These are phyloP conservation scores for Otus sunia DNA, from an alignment of 2,113 vertebrate species.

Conservation along the genomic window DNA sequence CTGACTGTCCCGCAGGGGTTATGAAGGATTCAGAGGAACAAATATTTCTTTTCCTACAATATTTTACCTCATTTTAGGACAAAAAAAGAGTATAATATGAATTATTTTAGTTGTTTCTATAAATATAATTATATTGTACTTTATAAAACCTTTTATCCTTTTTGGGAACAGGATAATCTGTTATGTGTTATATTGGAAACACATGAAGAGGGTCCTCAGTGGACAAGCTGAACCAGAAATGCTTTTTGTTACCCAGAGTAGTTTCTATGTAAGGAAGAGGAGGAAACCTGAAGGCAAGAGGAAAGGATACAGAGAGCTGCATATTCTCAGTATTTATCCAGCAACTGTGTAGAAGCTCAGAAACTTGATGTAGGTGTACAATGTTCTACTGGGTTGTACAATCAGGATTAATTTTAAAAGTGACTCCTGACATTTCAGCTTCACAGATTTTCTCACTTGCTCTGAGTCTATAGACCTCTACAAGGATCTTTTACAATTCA, in stretches of 20 bases:
- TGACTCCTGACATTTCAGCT: not conserved
- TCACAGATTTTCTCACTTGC: not conserved
- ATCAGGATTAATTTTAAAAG: not conserved
- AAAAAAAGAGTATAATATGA: not conserved
- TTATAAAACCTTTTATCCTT: slow-evolving; percentile 60
- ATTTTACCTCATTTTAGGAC: slow-evolving; percentile 11
- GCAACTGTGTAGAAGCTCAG: not conserved
- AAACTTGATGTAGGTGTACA: not conserved
- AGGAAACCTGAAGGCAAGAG: not conserved
- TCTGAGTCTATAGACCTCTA: not conserved
- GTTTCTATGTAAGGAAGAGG: not conserved
- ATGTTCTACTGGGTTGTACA: not conserved
- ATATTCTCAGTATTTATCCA: not conserved
- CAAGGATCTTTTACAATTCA: not conserved
- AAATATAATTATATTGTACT: slow-evolving; percentile 54
- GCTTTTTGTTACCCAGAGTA: not conserved
- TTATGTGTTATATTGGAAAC: slow-evolving; percentile 60
- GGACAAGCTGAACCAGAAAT: slow-evolving; percentile 36
- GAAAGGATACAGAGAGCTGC: not conserved
- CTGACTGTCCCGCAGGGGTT: slow-evolving; percentile 25
- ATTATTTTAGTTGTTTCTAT: slow-evolving; percentile 53
- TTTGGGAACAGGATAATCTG: slow-evolving; percentile 27
- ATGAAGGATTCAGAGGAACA: slow-evolving; percentile 39
- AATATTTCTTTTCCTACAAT: slow-evolving; percentile 31
- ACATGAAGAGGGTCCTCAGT: slow-evolving; percentile 1